Base-by-base conservation (phyloP, 2,797 vertebrate species). In the Neosalanx taihuensis region DNA sequence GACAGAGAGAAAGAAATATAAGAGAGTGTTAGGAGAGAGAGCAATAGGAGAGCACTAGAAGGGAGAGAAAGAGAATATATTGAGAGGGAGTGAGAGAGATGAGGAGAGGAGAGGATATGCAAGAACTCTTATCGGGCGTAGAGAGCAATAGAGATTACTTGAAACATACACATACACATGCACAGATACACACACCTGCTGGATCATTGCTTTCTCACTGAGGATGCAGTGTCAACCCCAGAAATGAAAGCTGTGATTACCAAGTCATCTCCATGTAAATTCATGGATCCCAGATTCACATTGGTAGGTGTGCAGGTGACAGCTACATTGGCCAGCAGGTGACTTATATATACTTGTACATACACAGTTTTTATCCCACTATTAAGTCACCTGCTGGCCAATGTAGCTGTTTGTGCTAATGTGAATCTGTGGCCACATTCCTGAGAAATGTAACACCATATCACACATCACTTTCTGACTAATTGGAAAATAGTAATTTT, bases 171-270 rank as follows among this genome's bases (percentile, higher is more conserved):
- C 17, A 53, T 17, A 53, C 15, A 51, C 2, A n/a, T 17, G n/a
- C 51, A 56, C 51, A n/a, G 1, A n/a, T 56, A n/a, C 51, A 56
- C 51, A 79, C 86, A 90, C 85, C 87, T 88, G 86, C 84, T 80
- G 83, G 80, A 70, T 79, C 80, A 72, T 17, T 53, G 67, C 78
- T 70, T 51, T 76, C 76, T 72, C n/a, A 3, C 33, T 1, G 71
- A 85, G 80, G 75, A 75, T 76, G 80, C 72, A 61, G 73, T 69
- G 71, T 81, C 81, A 75, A 72, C 78, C 84, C 81, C 75, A 20
- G 18, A 7, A 68, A n/a, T 17, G 51, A 33, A 31, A 56, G 18
- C 13, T 31, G 29, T 33, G 30, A 68, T 68, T 57, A 68, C 49
- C 33, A 68, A 57, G 67, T 31, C 10, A 17, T 53, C 15, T 15